Evolutionary conservation across 2,888 invertebrate genomes (phyloP).

Genomic region (Apoda limacodes): DNA sequence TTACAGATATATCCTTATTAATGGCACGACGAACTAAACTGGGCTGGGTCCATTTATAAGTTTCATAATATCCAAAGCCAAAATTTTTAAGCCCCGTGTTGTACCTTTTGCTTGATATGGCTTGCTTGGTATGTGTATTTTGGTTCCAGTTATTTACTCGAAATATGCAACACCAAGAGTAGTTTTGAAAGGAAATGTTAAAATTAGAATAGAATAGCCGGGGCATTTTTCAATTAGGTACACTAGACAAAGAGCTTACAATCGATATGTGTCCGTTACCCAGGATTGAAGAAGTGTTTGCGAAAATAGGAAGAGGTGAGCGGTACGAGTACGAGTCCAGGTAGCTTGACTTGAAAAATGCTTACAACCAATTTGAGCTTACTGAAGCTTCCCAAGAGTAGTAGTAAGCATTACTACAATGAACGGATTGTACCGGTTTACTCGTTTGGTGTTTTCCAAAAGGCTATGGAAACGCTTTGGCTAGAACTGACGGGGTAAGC

Average conservation of each 20-base stretch:
- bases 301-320: slow-evolving; percentile 9
- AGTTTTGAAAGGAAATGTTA: slow-evolving; percentile 2
- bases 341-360: slow-evolving; percentile 15
- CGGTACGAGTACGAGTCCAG: too few species aligned
- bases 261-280: slow-evolving; percentile 1
- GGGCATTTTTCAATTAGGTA: background rate
- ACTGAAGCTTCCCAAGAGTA: slow-evolving; percentile 12
- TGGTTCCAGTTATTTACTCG: background rate
- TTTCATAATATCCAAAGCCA: too few species aligned
- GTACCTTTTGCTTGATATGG: too few species aligned
- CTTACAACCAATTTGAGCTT: slow-evolving; percentile 16
- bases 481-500: slow-evolving; percentile 14
- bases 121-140: too few species aligned
- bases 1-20: too few species aligned
- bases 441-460: slow-evolving; percentile 17
- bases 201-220: slow-evolving; percentile 1
- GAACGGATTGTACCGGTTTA: slow-evolving; percentile 14
- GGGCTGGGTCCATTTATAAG: too few species aligned
- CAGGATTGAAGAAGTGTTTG: too few species aligned
- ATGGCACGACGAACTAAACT: too few species aligned
- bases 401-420: slow-evolving; percentile 19
- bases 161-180: slow-evolving; percentile 1
- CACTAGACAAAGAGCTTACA: slow-evolving; percentile 3
- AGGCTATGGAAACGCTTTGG: slow-evolving; percentile 13
- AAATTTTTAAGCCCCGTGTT: too few species aligned